Evolutionary conservation across 1,140 invertebrate genomes (phyloP).

Genomic region (Hyphantria cunea): DNA sequence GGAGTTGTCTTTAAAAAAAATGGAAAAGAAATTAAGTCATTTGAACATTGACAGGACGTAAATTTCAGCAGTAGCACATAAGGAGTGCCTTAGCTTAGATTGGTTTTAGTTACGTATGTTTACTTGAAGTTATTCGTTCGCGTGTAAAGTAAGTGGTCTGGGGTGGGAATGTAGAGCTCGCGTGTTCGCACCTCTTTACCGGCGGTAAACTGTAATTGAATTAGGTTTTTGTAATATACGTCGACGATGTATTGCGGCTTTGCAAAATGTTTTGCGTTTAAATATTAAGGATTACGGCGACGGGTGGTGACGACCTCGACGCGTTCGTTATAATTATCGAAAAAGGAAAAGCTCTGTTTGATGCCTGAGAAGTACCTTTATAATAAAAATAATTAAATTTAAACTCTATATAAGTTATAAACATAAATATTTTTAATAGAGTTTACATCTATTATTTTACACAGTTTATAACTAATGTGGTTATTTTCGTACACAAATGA

Average conservation of each 20-base stretch:
- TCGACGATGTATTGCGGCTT: constrained; percentile 1
- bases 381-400: too few species aligned
- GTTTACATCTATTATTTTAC: too few species aligned
- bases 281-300: neutral
- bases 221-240: constrained; percentile 25
- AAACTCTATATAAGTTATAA: neutral
- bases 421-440: too few species aligned
- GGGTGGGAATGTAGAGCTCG: constrained; percentile 1
- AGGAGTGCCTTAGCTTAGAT: neutral
- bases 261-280: neutral
- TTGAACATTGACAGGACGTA: neutral
- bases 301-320: neutral
- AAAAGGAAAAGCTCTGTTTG: too few species aligned
- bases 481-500: too few species aligned
- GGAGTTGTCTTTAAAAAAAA: too few species aligned
- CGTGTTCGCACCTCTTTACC: constrained; percentile 33
- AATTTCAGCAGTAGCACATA: neutral
- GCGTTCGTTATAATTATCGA: neutral
- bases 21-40: neutral
- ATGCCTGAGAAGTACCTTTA: too few species aligned
- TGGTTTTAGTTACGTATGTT: constrained; percentile 4
- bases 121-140: constrained; percentile 7
- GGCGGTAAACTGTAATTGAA: constrained; percentile 30
- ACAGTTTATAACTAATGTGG: too few species aligned
- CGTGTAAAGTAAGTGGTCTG: neutral